Evolutionary conservation across 2,113 vertebrate species (phyloP), one percentile per base, ranked within the genome.

Genomic region (Alethe castanea): DNA sequence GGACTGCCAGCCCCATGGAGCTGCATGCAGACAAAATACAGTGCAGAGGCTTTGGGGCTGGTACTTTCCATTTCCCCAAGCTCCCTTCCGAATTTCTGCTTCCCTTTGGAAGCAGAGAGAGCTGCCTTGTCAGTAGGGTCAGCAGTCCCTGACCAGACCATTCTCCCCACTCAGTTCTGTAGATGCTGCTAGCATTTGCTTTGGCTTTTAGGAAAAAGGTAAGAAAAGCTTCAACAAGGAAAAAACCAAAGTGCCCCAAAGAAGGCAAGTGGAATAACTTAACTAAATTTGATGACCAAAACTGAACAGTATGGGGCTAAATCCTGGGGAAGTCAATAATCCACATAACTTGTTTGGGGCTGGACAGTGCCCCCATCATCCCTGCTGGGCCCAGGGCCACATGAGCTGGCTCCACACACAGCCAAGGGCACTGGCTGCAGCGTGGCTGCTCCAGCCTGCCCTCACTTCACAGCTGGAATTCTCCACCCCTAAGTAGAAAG

Each of bases 331-430:
- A 50, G 35, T 33, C 81, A 44, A 36, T 48, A 79, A 82, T 12
- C 16, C 2, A 0, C 3, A 4, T 19, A n/a, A 36, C 0, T 0
- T 44, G 8, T 53, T 69, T 45, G 42, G 15, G 45, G 44, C 25
- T 70, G 42, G 38, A 48, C 31, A 33, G 14, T 23, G 28, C 9
- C 85, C 29, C 52, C 38, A 25, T 16, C n/a, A 14, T 3, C 31
- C 23, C 47, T 70, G 42, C 12, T 0, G 13, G 33, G 40, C 22
- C 24, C 48, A 35, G 40, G 20, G 20, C 25, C 31, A 36, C n/a
- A 36, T 0, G 3, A 72, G 5, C 54, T n/a, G 31, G 26, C 38
- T 62, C 24, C 28, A 65, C 11, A 73, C 6, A 2, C 23, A 77
- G 17, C 11, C 28, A 31, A 2, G 0, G 77, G 54, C 24, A 10